Conservation (phyloP, 2,888 invertebrate genomes). For the Cantharis flavilabris region DNA sequence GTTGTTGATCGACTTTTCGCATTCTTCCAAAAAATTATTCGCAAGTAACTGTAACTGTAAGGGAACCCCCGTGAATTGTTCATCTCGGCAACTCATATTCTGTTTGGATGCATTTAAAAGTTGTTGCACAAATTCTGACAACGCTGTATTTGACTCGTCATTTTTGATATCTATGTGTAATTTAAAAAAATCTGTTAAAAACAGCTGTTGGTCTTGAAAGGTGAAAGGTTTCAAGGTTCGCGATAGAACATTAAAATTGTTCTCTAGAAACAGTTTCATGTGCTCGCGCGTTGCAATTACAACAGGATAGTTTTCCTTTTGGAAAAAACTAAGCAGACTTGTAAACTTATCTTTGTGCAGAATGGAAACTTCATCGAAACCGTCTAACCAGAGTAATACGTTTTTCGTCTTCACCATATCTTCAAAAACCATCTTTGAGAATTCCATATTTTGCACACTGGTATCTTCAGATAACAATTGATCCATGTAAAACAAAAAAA, state of each 20-base stretch:
- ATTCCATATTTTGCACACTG: neutral
- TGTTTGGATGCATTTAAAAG: neutral
- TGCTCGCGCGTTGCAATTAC: neutral
- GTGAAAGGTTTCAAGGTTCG: neutral
- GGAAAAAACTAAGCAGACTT: neutral
- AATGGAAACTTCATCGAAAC: slow-evolving; percentile 10
- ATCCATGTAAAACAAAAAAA: neutral
- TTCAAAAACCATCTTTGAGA: neutral
- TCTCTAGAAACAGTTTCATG: neutral
- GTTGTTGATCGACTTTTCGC: neutral
- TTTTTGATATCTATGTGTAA: neutral
- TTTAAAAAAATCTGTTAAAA: neutral
- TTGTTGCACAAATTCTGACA: neutral
- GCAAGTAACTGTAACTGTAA: neutral
- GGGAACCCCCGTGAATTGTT: neutral
- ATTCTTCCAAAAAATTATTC: neutral
- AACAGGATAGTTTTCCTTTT: neutral
- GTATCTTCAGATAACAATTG: neutral
- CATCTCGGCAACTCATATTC: neutral
- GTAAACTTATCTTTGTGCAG: neutral
- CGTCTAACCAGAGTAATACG: neutral
- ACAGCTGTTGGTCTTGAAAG: neutral
- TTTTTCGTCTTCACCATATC: neutral
- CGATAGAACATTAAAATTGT: neutral
- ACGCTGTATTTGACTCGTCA: neutral